phyloP scores from a whole-genome alignment of 2,888 invertebrate genomes.

The Agrilus cyanescens region DNA sequence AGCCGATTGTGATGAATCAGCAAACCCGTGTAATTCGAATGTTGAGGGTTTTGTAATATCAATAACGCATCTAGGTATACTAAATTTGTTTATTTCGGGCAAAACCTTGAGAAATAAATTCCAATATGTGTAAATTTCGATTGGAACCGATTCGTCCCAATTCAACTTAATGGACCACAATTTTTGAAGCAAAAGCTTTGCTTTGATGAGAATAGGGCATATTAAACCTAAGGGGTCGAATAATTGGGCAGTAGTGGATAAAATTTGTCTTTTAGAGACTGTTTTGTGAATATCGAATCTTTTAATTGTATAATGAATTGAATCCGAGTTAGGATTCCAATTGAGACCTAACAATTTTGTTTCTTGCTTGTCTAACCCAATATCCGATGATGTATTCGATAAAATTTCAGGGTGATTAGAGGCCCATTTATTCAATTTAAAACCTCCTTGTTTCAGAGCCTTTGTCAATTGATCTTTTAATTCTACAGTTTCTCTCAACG shows the following conservation, averaged over 20 bases:
- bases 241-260: not conserved
- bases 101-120: not conserved
- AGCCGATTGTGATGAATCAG: not conserved
- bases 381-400: not conserved
- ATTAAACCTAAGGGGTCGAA: constrained; percentile 1
- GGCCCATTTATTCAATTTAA: constrained; percentile 4
- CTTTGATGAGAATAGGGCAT: constrained; percentile 4
- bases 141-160: constrained; percentile 2
- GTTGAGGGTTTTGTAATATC: constrained; percentile 1
- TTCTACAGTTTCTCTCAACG: not conserved
- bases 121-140: not conserved
- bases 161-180: not conserved
- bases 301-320: not conserved
- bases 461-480: constrained; percentile 1
- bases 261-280: not conserved
- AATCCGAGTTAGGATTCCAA: constrained; percentile 2
- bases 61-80: not conserved
- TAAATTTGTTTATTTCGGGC: not conserved
- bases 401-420: constrained; percentile 1
- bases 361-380: constrained; percentile 1
- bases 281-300: not conserved
- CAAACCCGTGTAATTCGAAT: constrained; percentile 2
- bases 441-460: constrained; percentile 1
- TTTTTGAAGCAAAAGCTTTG: constrained; percentile 14
- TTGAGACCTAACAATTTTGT: constrained; percentile 4